Percentiles rank a stretch among this genome's conserved stretches.
phyloP scores from a whole-genome alignment of 2,113 vertebrate species.

The Pedetes capensis region DNA sequence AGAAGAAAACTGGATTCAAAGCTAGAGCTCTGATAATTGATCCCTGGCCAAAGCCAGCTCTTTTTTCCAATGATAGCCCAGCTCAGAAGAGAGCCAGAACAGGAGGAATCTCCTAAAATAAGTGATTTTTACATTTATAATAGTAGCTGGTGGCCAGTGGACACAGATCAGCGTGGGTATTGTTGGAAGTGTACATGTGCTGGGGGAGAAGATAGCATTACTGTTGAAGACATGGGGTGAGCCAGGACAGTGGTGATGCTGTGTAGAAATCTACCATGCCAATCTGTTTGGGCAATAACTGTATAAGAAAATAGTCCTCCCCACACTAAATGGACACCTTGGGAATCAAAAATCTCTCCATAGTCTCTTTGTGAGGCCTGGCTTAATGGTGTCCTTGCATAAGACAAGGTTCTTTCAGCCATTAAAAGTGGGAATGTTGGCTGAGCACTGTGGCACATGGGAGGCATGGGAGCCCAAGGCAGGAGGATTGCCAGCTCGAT shows the following conservation, averaged over 20 bases:
- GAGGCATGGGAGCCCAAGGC: too few relatives aligned
- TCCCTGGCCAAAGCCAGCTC: conserved; percentile 6
- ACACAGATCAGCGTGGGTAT: not conserved
- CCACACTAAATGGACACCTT: conserved; percentile 90
- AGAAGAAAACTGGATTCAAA: conserved; percentile 26
- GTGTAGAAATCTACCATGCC: conserved; percentile 92
- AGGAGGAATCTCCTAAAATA: not conserved
- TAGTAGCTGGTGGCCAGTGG: not conserved
- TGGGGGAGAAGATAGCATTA: not conserved
- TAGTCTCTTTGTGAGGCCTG: conserved; percentile 88
- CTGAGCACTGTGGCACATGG: too few relatives aligned
- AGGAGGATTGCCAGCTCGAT: too few relatives aligned
- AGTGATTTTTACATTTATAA: not conserved
- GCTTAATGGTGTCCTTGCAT: conserved; percentile 91
- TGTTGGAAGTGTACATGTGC: not conserved
- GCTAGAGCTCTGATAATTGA: conserved; percentile 60
- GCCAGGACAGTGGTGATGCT: conserved; percentile 87
- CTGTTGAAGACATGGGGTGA: not conserved
- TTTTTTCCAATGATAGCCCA: not conserved
- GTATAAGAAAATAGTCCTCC: conserved; percentile 91
- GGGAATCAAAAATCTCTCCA: conserved; percentile 89
- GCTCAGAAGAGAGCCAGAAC: not conserved
- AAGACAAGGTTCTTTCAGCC: conserved; percentile 89
- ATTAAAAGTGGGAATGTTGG: conserved; percentile 90
- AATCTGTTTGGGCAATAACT: conserved; percentile 92